Base-by-base conservation (phyloP, 2,888 invertebrate genomes). In the Cheilosia impressa region DNA sequence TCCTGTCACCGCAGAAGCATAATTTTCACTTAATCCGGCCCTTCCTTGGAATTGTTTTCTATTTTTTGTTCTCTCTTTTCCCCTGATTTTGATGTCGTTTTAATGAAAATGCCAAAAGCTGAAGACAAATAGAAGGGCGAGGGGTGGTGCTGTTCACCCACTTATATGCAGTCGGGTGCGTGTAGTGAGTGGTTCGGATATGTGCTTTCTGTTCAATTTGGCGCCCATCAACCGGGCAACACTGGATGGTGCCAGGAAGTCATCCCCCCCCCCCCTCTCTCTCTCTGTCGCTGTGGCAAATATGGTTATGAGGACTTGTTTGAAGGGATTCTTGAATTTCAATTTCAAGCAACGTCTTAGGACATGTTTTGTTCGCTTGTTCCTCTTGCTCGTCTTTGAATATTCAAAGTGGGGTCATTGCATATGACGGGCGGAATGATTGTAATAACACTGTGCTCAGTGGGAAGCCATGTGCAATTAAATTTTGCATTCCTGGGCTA, bases 101-200 rank as follows among this genome's bases (percentile, higher is more conserved):
- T 84, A 84, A 84, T 84, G 84, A 83, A 84, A 84, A 79, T 69
- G 84, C 84, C 84, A 84, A 84, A 84, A 84, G 69, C 84, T 63
- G 65, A 73, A 79, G 71, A 79, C 79, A 84, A 84, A 79, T 84
- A 69, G 53, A 58, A 19, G 38, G 17, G 63, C 3, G n/a, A 19
- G 50, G 45, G 34, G 19, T 50, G 22, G 17, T 31, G 34, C 34
- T 62, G 47, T 41, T 47, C 19, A 17, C 43, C 45, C 47, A 55
- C 38, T 10, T 41, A 10, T 27, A n/a, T 53, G 41, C 34, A 62
- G 55, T 50, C 15, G 38, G 13, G 19, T 62, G 72, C 43, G 62
- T 72, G 65, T 57, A 47, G 31, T 31, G 31, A 31, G 31, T 9
- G 45, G 17, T 10, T n/a, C 22, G 19, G 17, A 27, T 52, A 38